Evolutionary conservation across 2,888 invertebrate genomes (phyloP).

Genomic region (Drosophila incognita): DNA sequence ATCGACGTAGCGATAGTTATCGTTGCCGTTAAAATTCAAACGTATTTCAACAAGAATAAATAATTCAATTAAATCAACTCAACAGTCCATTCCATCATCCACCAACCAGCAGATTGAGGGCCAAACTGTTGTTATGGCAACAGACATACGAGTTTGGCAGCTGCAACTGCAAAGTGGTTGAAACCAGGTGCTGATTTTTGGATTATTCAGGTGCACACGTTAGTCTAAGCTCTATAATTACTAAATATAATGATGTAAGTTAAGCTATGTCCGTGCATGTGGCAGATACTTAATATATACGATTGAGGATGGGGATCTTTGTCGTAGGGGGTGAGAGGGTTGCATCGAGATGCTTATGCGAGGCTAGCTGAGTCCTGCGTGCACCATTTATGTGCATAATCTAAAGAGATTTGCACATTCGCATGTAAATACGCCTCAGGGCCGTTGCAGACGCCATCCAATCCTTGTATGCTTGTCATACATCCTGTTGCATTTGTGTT

Average conservation of each 20-base stretch:
- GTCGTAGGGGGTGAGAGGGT: not conserved
- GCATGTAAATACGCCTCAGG: constrained; percentile 52
- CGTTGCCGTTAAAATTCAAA: no score
- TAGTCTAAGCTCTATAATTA: not conserved
- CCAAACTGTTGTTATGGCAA: not conserved
- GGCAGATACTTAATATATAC: not conserved
- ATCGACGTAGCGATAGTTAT: no score
- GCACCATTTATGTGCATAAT: constrained; percentile 55
- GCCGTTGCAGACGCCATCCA: constrained; percentile 10
- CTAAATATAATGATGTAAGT: not conserved
- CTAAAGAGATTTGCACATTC: constrained; percentile 39
- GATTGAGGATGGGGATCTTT: not conserved
- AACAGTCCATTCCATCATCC: not conserved
- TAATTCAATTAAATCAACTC: not conserved
- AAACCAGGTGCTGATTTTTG: not conserved
- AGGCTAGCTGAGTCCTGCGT: constrained; percentile 13
- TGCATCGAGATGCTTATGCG: not conserved
- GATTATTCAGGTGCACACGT: not conserved
- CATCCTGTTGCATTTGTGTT: constrained; percentile 3
- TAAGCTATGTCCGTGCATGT: not conserved
- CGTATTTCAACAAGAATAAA: no score
- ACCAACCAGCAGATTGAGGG: not conserved
- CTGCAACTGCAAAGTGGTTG: not conserved
- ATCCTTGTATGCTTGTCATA: not conserved
- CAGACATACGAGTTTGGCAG: not conserved